These are phyloP conservation scores for Rambutsinella grinnellia DNA, from an alignment of 2,888 invertebrate genomes.

Conservation along the genomic window DNA sequence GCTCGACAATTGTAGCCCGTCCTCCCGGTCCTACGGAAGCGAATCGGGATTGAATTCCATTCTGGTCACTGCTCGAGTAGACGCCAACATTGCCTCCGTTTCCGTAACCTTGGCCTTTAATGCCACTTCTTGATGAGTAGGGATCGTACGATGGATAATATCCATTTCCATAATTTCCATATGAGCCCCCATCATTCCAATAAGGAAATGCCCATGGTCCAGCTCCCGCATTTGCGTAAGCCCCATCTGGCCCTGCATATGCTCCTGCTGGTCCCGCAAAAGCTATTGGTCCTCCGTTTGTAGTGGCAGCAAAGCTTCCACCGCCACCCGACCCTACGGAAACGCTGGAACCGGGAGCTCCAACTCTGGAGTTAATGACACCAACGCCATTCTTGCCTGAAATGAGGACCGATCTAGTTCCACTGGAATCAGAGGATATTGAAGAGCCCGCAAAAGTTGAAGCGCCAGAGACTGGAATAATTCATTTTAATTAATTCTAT, in stretches of 20 bases:
- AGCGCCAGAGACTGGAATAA: conserved; percentile 21
- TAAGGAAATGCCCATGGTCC: conserved; percentile 24
- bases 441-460: conserved; percentile 42
- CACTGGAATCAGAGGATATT: conserved; percentile 36
- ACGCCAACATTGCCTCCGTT: conserved; percentile 15
- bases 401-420: conserved; percentile 34
- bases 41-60: conserved; percentile 29
- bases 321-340: neutral
- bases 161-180: conserved; percentile 10
- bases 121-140: conserved; percentile 5
- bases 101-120: neutral
- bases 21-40: conserved; percentile 20
- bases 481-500: neutral
- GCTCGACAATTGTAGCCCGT: conserved; percentile 34
- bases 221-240: conserved; percentile 34
- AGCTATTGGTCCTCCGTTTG: conserved; percentile 12
- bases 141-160: conserved; percentile 11
- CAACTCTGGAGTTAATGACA: conserved; percentile 11
- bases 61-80: conserved; percentile 14
- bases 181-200: conserved; percentile 19
- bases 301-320: too few relatives aligned
- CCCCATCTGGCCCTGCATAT: conserved; percentile 31
- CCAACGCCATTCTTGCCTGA: conserved; percentile 31
- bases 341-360: neutral
- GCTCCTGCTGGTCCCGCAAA: conserved; percentile 20